A percentile compares a stretch with the other conserved stretches of the same genome.
Evolutionary conservation across 2,888 invertebrate genomes (phyloP).

Genomic region (Ariolimax columbianus): DNA sequence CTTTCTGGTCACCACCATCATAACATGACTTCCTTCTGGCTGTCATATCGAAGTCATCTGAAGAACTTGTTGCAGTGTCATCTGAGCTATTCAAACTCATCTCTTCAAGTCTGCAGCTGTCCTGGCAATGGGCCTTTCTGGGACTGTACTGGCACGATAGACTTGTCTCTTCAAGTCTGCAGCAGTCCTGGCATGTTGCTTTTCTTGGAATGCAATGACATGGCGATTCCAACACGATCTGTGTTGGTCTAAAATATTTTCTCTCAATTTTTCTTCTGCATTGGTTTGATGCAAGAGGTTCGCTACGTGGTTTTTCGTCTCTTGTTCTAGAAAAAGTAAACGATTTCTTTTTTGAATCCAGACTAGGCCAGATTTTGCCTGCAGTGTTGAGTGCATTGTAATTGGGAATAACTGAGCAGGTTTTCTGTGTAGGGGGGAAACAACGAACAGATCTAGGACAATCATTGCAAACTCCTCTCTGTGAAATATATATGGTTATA

Average conservation of each 20-base stretch:
- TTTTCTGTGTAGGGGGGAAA: background rate
- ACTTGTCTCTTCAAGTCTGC: background rate
- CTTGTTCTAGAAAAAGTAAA: too few species aligned
- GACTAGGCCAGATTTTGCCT: background rate
- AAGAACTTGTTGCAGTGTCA: background rate
- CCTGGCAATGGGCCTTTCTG: too few species aligned
- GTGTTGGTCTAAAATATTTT: background rate
- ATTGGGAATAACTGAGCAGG: background rate
- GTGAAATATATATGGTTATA: too few species aligned
- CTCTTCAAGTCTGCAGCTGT: background rate
- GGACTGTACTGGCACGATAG: too few species aligned
- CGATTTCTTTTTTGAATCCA: background rate
- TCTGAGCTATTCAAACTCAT: background rate
- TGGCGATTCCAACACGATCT: background rate
- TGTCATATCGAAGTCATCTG: background rate
- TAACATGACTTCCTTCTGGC: background rate
- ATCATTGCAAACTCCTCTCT: too few species aligned
- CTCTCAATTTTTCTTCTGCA: too few species aligned
- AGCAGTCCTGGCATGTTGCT: too few species aligned
- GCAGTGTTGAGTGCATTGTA: background rate
- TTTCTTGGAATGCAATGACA: background rate
- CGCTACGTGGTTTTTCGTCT: too few species aligned
- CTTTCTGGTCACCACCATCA: background rate
- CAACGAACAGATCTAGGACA: too few species aligned
- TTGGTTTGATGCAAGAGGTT: too few species aligned